Evolutionary conservation across 2,113 vertebrate genomes (phyloP).

Genomic region (Oxygymnocypris stewartii): DNA sequence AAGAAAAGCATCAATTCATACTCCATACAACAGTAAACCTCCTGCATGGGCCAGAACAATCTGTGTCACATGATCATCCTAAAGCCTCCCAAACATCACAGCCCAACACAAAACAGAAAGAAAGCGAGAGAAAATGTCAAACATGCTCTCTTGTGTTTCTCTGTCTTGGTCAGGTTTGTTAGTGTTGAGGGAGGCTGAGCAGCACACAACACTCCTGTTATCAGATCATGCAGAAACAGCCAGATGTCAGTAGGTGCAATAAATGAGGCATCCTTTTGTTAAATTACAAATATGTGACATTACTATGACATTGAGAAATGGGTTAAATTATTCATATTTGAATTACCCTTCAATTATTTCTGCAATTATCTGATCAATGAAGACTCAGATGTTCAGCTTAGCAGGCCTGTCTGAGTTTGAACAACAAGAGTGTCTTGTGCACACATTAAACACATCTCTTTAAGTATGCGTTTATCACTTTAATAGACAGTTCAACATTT

Average conservation of each 20-base stretch:
- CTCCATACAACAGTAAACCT: constrained; percentile 77
- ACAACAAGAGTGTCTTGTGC: constrained; percentile 40
- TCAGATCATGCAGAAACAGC: neutral
- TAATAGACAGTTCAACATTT: neutral
- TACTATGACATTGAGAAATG: neutral
- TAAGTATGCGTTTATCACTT: neutral
- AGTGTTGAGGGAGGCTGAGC: neutral
- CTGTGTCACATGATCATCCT: constrained; percentile 88
- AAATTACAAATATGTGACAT: neutral
- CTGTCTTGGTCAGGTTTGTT: neutral
- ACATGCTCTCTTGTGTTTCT: neutral
- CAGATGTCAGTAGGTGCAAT: neutral
- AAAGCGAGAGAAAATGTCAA: neutral
- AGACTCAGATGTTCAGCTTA: constrained; percentile 56
- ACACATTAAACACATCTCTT: constrained; percentile 20
- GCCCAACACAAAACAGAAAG: constrained; percentile 9
- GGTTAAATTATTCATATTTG: neutral
- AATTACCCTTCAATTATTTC: neutral
- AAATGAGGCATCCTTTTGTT: neutral
- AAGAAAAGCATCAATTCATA: constrained; percentile 47
- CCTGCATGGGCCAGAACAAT: constrained; percentile 81
- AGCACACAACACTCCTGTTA: constrained; percentile 13
- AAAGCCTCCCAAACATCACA: constrained; percentile 64
- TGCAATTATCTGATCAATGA: constrained; percentile 61
- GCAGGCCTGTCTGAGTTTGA: constrained; percentile 61